A percentile compares a stretch with the other conserved stretches of the same genome.
Evolutionary conservation across 2,797 vertebrate genomes (phyloP).

Genomic region (Argyrosomus regius): DNA sequence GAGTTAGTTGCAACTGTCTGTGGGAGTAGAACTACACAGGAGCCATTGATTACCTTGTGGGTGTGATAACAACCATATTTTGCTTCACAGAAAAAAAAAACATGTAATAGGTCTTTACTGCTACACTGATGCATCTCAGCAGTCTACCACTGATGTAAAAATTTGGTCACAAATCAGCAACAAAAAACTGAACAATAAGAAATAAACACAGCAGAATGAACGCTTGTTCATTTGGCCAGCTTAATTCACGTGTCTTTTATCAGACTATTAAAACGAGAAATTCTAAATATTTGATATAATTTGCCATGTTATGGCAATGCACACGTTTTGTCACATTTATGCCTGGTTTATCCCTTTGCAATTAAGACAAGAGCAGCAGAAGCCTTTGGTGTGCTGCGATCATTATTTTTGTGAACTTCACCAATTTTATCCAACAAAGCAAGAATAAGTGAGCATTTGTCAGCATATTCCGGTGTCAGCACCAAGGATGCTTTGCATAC

Average conservation of each 20-base stretch:
- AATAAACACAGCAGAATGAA: not conserved
- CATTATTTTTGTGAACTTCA: not conserved
- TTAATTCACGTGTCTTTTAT: not conserved
- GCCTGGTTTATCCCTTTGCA: not conserved
- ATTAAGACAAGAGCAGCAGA: not conserved
- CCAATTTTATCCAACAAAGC: not conserved
- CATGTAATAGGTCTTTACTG: constrained; percentile 22
- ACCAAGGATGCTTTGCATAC: not conserved
- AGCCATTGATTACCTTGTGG: constrained; percentile 72
- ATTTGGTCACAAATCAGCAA: not conserved
- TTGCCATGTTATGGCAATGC: not conserved
- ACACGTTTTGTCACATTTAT: not conserved
- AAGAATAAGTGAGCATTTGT: not conserved
- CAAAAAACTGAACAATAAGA: not conserved
- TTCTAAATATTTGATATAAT: not conserved
- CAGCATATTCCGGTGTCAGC: not conserved
- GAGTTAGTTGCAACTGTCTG: constrained; percentile 51
- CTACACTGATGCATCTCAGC: constrained; percentile 9
- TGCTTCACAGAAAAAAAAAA: constrained; percentile 28
- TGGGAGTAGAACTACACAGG: constrained; percentile 64
- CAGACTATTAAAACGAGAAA: not conserved
- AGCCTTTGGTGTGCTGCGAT: not conserved
- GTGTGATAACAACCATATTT: constrained; percentile 61
- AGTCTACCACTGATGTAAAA: constrained; percentile 1
- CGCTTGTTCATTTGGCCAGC: too few species aligned